A percentile compares a stretch with the other conserved stretches of the same genome.
phyloP scores from a whole-genome alignment of 2,113 vertebrate species.

The Chaenogobius annularis region DNA sequence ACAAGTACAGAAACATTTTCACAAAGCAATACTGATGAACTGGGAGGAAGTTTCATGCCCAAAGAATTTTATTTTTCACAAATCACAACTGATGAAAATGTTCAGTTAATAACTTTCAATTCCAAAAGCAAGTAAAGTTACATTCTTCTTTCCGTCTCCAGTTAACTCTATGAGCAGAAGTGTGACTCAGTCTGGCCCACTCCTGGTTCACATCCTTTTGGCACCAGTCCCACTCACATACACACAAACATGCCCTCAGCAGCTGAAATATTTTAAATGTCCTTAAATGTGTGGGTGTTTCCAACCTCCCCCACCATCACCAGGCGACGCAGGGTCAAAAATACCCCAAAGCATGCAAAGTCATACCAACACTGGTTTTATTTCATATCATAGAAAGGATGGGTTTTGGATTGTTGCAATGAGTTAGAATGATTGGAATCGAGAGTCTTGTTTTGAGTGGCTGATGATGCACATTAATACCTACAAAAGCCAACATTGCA shows the following conservation, averaged over 20 bases:
- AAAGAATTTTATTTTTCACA: too few relatives aligned
- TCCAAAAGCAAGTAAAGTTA: not conserved
- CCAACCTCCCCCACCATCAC: not conserved
- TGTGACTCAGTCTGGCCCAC: slow-evolving; percentile 38
- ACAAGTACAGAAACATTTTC: too few relatives aligned
- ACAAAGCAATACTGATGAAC: too few relatives aligned
- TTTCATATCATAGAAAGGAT: not conserved
- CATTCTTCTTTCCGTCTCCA: not conserved
- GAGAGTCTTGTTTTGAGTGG: too few relatives aligned
- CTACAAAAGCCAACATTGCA: too few relatives aligned
- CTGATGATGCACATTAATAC: too few relatives aligned
- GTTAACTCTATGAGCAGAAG: slow-evolving; percentile 14
- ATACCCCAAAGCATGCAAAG: slow-evolving; percentile 29
- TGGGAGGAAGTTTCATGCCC: too few relatives aligned
- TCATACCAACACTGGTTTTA: slow-evolving; percentile 16
- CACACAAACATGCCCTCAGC: slow-evolving; percentile 27
- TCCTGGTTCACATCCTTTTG: slow-evolving; percentile 23
- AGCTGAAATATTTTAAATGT: slow-evolving; percentile 28
- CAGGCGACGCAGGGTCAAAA: not conserved
- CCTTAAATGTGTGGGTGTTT: slow-evolving; percentile 27
- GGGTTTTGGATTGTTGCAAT: not conserved
- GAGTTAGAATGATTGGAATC: too few relatives aligned
- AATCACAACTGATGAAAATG: too few relatives aligned
- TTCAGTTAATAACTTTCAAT: too few relatives aligned
- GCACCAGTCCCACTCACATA: slow-evolving; percentile 22